These are phyloP conservation scores for Cyclophora albipunctata DNA, from an alignment of 2,888 invertebrate species.

Conservation along the genomic window DNA sequence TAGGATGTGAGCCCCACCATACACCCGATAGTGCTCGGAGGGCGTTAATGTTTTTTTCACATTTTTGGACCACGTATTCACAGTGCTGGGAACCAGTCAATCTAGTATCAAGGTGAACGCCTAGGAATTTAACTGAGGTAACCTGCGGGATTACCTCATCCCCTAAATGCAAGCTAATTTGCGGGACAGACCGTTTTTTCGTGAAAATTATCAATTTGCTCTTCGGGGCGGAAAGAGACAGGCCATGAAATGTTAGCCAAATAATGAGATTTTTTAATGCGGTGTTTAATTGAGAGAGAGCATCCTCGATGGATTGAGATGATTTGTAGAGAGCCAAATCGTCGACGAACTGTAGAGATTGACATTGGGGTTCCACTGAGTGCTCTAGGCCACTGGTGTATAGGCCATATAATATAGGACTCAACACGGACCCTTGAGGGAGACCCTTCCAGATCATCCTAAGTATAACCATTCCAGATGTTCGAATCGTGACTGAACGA, in stretches of 20 bases:
- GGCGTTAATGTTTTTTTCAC: slow-evolving; percentile 8
- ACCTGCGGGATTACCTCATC: neutral
- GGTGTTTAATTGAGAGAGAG: neutral
- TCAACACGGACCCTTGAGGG: slow-evolving; percentile 17
- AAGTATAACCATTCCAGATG: neutral
- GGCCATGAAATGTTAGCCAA: slow-evolving; percentile 6
- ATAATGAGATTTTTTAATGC: neutral
- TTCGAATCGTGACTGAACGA: neutral
- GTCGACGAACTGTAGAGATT: slow-evolving; percentile 16
- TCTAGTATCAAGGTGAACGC: slow-evolving; percentile 6
- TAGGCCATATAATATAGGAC: slow-evolving; percentile 13
- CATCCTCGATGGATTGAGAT: neutral
- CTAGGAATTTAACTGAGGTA: slow-evolving; percentile 5
- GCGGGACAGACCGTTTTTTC: neutral
- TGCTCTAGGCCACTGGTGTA: slow-evolving; percentile 9
- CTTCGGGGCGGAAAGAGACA: slow-evolving; percentile 4
- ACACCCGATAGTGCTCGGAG: slow-evolving; percentile 12
- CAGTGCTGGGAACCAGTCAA: slow-evolving; percentile 6
- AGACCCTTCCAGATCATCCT: slow-evolving; percentile 13
- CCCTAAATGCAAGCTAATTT: too few relatives aligned
- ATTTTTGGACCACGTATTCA: slow-evolving; percentile 6
- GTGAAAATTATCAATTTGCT: slow-evolving; percentile 3
- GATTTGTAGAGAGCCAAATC: slow-evolving; percentile 8
- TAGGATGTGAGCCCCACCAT: slow-evolving; percentile 20
- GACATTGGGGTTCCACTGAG: neutral